These are phyloP conservation scores for Plestiodon gilberti DNA, from an alignment of 2,113 vertebrate genomes.

Conservation along the genomic window DNA sequence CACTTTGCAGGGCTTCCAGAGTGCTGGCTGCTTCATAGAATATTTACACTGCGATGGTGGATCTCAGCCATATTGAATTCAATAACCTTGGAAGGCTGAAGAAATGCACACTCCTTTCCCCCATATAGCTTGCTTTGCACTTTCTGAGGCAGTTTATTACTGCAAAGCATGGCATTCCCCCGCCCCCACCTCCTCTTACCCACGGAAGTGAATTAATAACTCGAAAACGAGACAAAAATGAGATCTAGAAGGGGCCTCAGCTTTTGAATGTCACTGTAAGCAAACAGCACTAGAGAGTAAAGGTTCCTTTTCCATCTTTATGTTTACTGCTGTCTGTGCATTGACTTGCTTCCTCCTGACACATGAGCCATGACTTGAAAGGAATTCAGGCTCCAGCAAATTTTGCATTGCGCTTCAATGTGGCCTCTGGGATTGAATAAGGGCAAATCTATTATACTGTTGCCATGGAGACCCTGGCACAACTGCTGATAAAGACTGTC, in stretches of 20 bases:
- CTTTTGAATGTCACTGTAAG: conserved; percentile 81
- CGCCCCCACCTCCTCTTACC: conserved; percentile 52
- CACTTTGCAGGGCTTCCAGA: background rate
- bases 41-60: background rate
- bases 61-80: conserved; percentile 68
- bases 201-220: conserved; percentile 72
- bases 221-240: conserved; percentile 79
- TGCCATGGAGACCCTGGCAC: conserved; percentile 94
- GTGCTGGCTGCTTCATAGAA: background rate
- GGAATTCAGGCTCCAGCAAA: conserved; percentile 80
- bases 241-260: conserved; percentile 78
- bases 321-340: conserved; percentile 72
- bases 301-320: conserved; percentile 71
- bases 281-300: conserved; percentile 56
- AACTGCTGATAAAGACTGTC: conserved; percentile 82
- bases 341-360: conserved; percentile 81
- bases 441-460: conserved; percentile 92
- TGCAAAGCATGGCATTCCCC: conserved; percentile 62
- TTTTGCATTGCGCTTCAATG: conserved; percentile 78
- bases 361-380: conserved; percentile 83
- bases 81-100: conserved; percentile 58
- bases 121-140: conserved; percentile 61
- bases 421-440: conserved; percentile 90
- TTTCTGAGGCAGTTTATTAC: conserved; percentile 65
- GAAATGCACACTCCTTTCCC: conserved; percentile 44